A percentile compares a stretch with the other conserved stretches of the same genome.
Conservation (phyloP, 1,140 invertebrate genomes). For the Euura lappo region DNA sequence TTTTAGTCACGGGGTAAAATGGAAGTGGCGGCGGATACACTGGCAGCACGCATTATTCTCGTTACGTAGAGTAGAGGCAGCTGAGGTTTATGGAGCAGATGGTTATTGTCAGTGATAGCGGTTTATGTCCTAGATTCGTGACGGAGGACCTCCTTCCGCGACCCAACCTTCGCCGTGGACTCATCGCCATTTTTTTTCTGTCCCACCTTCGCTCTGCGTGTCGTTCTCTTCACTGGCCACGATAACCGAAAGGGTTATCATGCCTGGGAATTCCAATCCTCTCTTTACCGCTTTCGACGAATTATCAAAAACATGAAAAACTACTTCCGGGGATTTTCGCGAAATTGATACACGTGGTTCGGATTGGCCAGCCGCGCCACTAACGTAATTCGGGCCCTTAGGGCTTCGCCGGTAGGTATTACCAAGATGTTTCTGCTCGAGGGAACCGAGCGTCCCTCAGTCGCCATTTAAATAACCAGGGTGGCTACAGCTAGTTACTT, state of each 20-base stretch:
- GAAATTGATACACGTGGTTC: constrained; percentile 58
- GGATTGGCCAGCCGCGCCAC: constrained; percentile 51
- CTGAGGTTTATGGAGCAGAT: constrained; percentile 2
- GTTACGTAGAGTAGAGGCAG: background rate
- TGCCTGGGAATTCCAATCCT: too few relatives aligned
- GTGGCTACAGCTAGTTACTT: background rate
- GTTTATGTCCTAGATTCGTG: background rate
- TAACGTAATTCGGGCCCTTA: constrained; percentile 46
- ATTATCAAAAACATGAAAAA: too few relatives aligned
- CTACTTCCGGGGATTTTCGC: constrained; percentile 17
- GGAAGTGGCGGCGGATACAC: background rate
- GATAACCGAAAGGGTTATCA: constrained; percentile 1
- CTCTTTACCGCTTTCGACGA: too few relatives aligned
- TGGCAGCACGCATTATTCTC: background rate
- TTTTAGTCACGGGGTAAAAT: background rate
- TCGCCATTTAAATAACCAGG: background rate
- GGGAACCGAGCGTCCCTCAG: background rate
- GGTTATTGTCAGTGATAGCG: constrained; percentile 2
- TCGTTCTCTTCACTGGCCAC: background rate
- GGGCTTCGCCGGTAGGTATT: constrained; percentile 22
- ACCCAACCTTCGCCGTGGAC: background rate
- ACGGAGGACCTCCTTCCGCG: background rate
- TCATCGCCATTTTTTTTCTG: background rate
- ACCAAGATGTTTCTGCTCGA: background rate
- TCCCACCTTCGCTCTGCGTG: too few relatives aligned